These are phyloP conservation scores for Guaruba guarouba DNA, from an alignment of 2,113 vertebrate genomes.

Conservation along the genomic window DNA sequence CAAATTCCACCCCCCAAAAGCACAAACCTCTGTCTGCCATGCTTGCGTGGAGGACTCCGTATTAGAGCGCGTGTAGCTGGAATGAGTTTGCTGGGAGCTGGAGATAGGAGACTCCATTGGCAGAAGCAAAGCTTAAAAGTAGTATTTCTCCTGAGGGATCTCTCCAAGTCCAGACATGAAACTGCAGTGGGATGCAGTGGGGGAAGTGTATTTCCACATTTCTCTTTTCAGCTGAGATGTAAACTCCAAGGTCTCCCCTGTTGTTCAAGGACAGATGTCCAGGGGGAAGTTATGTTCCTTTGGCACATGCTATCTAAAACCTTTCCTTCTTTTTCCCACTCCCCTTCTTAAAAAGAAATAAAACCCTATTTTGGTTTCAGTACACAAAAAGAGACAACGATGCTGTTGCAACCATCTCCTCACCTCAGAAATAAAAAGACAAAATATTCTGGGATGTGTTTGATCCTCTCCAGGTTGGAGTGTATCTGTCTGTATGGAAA, in stretches of 20 bases:
- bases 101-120: not conserved
- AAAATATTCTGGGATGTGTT: not conserved
- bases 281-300: constrained; percentile 7
- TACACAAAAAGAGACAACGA: not conserved
- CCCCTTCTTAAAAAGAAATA: too few species aligned
- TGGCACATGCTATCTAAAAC: not conserved
- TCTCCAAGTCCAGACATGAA: not conserved
- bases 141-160: not conserved
- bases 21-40: fast-evolving
- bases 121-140: not conserved
- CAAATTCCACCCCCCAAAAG: not conserved
- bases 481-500: not conserved
- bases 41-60: fast-evolving
- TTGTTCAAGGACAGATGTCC: constrained; percentile 42
- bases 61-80: not conserved
- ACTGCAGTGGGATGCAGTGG: not conserved
- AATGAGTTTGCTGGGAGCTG: not conserved
- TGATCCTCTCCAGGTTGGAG: constrained; percentile 2
- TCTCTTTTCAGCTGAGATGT: constrained; percentile 13
- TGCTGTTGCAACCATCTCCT: not conserved
- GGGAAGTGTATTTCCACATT: not conserved
- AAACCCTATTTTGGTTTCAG: not conserved
- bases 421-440: not conserved
- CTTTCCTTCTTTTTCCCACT: not conserved
- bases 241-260: constrained; percentile 37